Evolutionary conservation across 2,888 invertebrate genomes (phyloP), one percentile per base, ranked within the genome.

Genomic region (Pyrrhia umbra): DNA sequence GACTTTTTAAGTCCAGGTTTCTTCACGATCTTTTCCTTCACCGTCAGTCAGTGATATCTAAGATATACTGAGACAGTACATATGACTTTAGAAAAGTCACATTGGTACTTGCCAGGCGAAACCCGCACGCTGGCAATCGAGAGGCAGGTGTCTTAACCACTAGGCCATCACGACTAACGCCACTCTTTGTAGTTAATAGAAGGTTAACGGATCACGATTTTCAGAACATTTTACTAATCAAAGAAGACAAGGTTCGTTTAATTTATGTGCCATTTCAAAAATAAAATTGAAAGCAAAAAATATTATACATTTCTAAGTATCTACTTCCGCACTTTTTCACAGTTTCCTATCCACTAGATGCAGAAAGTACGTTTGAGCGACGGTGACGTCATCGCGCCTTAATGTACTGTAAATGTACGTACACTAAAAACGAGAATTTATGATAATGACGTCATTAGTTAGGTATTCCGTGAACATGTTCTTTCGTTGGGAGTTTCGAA

Each of bases 351-450:
- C 45, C 34, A 45, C 45, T 47, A 27, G 39, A 23, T 51, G 52
- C 65, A 52, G 16, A 42, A 52, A 56, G 50, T 61, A 61, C 51
- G n/a, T 57, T 10, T n/a, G 25, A 16, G 63, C 51, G 40, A n/a
- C 21, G 3, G 15, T 54, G 39, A 69, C 71, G 67, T 64, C 63
- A 67, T 2, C n/a, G 18, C 37, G 43, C 40, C 51, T 49, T 51
- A 37, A 75, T 57, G 51, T 47, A 25, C 46, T 21, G n/a, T 34
- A 10, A 34, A 59, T 46, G 23, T 66, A 69, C 25, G 55, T 62
- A 58, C 25, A 52, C 39, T 61, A 60, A 64, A 67, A 55, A 34
- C 51, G 10, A 61, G 27, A 56, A 66, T 74, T 70, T 70, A 66
- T 66, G 52, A 34, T 37, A 46, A 43, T 56, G 52, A 68, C 73